A percentile compares a stretch with the other conserved stretches of the same genome.
These are phyloP conservation scores for Cyprinodon tularosa DNA, from an alignment of 2,113 vertebrate genomes.

Conservation along the genomic window DNA sequence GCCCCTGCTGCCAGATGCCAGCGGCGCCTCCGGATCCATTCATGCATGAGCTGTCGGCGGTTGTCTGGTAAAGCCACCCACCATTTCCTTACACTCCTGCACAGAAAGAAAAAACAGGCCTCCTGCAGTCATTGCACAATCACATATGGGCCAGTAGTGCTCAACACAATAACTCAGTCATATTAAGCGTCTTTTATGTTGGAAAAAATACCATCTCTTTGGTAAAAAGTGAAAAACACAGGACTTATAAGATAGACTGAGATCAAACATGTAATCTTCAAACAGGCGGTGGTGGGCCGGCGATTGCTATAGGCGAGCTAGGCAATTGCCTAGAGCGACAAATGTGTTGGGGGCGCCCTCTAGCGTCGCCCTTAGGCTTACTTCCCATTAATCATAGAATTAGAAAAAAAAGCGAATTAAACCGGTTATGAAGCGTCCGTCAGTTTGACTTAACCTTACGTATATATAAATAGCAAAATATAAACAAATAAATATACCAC, in stretches of 20 bases:
- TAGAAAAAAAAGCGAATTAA: no score
- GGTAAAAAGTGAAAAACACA: background rate
- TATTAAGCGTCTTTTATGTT: background rate
- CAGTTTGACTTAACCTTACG: no score
- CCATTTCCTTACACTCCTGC: constrained; percentile 95
- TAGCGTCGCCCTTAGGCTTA: no score
- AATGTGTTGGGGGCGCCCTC: no score
- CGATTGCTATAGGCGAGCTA: background rate
- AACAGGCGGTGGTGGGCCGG: background rate
- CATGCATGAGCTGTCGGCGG: constrained; percentile 84
- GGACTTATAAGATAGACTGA: background rate
- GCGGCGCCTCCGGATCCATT: constrained; percentile 81
- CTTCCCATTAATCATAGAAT: no score
- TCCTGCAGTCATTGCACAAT: background rate
- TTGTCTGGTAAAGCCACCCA: constrained; percentile 89
- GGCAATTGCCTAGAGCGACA: no score
- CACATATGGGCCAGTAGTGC: background rate
- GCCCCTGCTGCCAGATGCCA: constrained; percentile 83
- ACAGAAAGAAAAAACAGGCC: background rate
- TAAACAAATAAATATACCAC: no score
- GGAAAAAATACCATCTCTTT: background rate
- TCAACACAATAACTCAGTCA: background rate
- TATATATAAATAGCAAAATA: no score
- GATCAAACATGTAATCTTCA: background rate
- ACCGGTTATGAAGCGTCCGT: no score